Conservation (phyloP, 2,888 invertebrate genomes). For the Stenodera caucasica region DNA sequence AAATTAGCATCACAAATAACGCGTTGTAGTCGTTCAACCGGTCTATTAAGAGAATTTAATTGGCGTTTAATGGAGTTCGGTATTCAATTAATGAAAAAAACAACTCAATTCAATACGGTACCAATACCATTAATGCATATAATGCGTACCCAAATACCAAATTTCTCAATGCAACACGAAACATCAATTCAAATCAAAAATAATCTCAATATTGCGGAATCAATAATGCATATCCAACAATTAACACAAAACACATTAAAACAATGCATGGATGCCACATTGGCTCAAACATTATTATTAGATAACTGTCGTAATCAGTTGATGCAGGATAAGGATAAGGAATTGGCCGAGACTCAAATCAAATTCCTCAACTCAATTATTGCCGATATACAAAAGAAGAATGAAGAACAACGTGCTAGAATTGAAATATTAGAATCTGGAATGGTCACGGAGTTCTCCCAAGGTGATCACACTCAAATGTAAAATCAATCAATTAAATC, state of each 20-base stretch:
- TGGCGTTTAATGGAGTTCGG: neutral
- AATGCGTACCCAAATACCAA: neutral
- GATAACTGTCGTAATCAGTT: slow-evolving; percentile 49
- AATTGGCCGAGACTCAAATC: slow-evolving; percentile 72
- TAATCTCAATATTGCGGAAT: slow-evolving; percentile 7
- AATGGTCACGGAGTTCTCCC: slow-evolving; percentile 22
- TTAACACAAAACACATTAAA: slow-evolving; percentile 33
- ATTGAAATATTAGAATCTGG: slow-evolving; percentile 76
- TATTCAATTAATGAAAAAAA: neutral
- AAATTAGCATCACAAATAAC: neutral
- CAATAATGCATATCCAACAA: slow-evolving; percentile 22
- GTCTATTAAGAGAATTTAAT: neutral
- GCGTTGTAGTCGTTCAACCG: neutral
- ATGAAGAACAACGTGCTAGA: slow-evolving; percentile 77
- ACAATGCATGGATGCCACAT: slow-evolving; percentile 34
- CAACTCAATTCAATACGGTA: neutral
- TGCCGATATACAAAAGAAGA: slow-evolving; percentile 93
- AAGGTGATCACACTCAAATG: slow-evolving; percentile 54
- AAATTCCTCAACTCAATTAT: slow-evolving; percentile 96
- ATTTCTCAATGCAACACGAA: neutral
- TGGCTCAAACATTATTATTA: slow-evolving; percentile 32
- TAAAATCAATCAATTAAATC: too few relatives aligned
- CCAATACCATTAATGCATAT: neutral
- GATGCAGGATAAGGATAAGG: slow-evolving; percentile 68
- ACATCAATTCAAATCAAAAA: neutral